phyloP scores from a whole-genome alignment of 2,888 invertebrate genomes.

The Zelleria hepariella region DNA sequence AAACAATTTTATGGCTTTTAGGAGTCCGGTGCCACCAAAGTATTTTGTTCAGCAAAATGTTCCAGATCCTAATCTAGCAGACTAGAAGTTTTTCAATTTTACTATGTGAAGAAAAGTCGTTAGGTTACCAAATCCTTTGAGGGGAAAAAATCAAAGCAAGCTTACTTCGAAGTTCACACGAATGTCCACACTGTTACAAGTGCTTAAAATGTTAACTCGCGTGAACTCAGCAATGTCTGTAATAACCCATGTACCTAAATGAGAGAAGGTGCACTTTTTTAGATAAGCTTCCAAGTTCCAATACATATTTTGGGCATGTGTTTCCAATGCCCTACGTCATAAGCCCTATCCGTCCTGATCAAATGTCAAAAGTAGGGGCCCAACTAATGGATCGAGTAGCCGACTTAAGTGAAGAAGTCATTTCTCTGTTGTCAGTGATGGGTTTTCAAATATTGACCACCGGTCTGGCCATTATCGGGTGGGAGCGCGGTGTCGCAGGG shows the following conservation, averaged over 20 bases:
- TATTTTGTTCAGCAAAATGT: not conserved
- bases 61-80: not conserved
- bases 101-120: not conserved
- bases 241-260: too few relatives aligned
- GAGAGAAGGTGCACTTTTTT: too few relatives aligned
- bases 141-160: not conserved
- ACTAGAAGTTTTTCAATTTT: not conserved
- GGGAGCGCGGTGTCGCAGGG: conserved; percentile 41
- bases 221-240: too few relatives aligned
- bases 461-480: conserved; percentile 52
- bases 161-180: too few relatives aligned
- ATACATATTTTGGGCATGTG: too few relatives aligned
- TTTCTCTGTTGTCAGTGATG: conserved; percentile 53
- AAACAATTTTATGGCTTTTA: too few relatives aligned
- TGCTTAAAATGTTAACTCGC: too few relatives aligned
- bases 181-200: too few relatives aligned
- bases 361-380: not conserved
- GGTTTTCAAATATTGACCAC: conserved; percentile 65
- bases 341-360: not conserved
- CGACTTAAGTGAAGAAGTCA: conserved; percentile 56
- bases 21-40: too few relatives aligned
- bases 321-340: not conserved
- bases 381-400: conserved; percentile 8
- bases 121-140: not conserved
- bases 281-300: too few relatives aligned